Conservation (phyloP, 2,888 invertebrate species). For the Junonia oenone region DNA sequence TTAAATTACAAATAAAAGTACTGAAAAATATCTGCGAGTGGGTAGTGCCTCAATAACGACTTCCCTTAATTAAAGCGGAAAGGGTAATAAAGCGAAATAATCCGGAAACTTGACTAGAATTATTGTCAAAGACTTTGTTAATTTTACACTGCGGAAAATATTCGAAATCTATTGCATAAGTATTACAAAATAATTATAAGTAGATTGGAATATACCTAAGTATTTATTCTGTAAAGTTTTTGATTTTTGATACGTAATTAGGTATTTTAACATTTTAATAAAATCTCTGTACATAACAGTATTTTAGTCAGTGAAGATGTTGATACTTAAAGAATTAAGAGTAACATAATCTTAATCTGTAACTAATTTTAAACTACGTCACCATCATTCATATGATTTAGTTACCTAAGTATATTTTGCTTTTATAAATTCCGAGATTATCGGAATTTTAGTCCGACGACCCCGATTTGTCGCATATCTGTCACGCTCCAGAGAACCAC, state of each 20-base stretch:
- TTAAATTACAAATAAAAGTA: constrained; percentile 81
- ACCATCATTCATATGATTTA: too few species aligned
- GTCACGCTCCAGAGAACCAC: constrained; percentile 51
- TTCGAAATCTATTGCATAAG: constrained; percentile 1
- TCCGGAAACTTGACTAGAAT: constrained; percentile 58
- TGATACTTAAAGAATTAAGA: too few species aligned
- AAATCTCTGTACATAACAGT: too few species aligned
- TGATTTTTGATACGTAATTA: too few species aligned
- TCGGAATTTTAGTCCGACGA: constrained; percentile 14
- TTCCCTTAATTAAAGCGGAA: constrained; percentile 76
- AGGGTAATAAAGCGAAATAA: constrained; percentile 74
- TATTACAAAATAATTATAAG: neutral
- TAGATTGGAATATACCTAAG: neutral
- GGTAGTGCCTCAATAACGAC: constrained; percentile 75
- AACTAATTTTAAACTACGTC: too few species aligned
- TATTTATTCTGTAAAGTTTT: too few species aligned
- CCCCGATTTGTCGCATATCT: constrained; percentile 53
- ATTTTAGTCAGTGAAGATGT: too few species aligned
- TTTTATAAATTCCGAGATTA: neutral
- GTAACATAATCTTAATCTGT: too few species aligned
- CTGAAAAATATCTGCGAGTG: constrained; percentile 77
- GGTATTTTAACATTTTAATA: too few species aligned
- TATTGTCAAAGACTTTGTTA: constrained; percentile 39
- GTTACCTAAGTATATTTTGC: too few species aligned
- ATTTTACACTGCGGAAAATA: constrained; percentile 15